Base-by-base conservation (phyloP, 1,140 invertebrate species). In the Orussus abietinus region DNA sequence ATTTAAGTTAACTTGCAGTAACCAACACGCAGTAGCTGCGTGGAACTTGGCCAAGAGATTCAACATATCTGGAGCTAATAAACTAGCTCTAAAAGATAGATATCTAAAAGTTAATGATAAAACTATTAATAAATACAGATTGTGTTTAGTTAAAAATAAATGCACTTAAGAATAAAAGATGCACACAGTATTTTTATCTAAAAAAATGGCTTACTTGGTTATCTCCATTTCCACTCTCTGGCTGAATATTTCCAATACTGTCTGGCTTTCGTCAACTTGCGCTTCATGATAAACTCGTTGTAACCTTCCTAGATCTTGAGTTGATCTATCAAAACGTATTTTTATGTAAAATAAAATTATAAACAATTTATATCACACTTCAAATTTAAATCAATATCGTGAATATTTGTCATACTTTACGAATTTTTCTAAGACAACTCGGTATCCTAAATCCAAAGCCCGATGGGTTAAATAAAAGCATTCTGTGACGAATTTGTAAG, bases 381-480 rank as follows among this genome's bases (percentile, higher is more conserved):
- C 32, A 25, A 31, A 26, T 17, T 13, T 4, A 26, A 17, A 1
- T 21, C 5, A 21, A 36, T 13, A 26, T 21, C n/a, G n/a, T n/a
- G 30, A 38, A 25, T 29, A 26, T 29, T 14, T 13, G 32, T 33
- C 36, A 58, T 65, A 76, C 69, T 61, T 83, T 71, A 60, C 75
- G 32, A 92, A 75, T 53, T 86, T 86, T 47, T 93, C 90, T 19
- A 88, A 78, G 21, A 86, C 79, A 11, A 90, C 84, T 31, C 85
- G 78, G 55, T 88, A 85, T 21, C 91, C 88, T 38, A 96, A 75
- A 62, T 92, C 83, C 18, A 96, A 75, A 37, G 87, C 82, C 55
- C 86, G 84, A 59, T 97, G 92, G 3, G 90, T 85, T 71, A 94
- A 76, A 65, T 85, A 95, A 69, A 96, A 96, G 57, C 88, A 87